Base-by-base conservation (phyloP, 2,888 invertebrate genomes). In the Quadroppia sp. region DNA sequence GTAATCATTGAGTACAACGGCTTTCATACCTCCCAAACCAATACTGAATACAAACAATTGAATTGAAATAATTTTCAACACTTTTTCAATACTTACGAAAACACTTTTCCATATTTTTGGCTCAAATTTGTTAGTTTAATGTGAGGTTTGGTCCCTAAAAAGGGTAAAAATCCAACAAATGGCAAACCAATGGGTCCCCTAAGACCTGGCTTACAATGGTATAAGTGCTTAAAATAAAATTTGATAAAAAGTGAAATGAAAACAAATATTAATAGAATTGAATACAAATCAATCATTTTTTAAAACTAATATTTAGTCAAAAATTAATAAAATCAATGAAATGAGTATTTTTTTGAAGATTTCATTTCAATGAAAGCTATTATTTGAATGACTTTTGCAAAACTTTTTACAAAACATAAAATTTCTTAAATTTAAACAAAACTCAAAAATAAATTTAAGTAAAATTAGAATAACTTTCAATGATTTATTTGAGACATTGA, bases 151-250 rank as follows among this genome's bases (percentile, higher is more conserved):
- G 23, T 23, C 11, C 75, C 56, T 42, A 78, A 71, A 61, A 77
- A 78, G 0, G 77, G 78, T 11, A 77, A 61, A 56, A 76, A 76
- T 32, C 78, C 78, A 23, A 78, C 74, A 50, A 78, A 25, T 11
- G 78, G 78, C 28, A 78, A 53, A 30, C 78, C 77, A 36, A 74
- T 56, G 4, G 78, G 78, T 59, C 78, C 78, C 13, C 76, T 75
- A 17, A 77, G 76, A 15, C 2, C 7, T 75, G 40, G 20, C n/a
- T 64, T 17, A 3, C 23, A 3, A 56, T 23, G 2, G 4, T 23
- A 56, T 56, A 9, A n/a, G 11, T 20, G 11, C 6, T 64, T n/a
- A 20, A 6, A 15, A 1, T n/a, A 61, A 2, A 17, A 36, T 64
- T 32, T 64, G 13, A 30, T 6, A 15, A 23, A 13, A 13, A 28